Base-by-base conservation (phyloP, 2,888 invertebrate genomes). In the Megamerina dolium region DNA sequence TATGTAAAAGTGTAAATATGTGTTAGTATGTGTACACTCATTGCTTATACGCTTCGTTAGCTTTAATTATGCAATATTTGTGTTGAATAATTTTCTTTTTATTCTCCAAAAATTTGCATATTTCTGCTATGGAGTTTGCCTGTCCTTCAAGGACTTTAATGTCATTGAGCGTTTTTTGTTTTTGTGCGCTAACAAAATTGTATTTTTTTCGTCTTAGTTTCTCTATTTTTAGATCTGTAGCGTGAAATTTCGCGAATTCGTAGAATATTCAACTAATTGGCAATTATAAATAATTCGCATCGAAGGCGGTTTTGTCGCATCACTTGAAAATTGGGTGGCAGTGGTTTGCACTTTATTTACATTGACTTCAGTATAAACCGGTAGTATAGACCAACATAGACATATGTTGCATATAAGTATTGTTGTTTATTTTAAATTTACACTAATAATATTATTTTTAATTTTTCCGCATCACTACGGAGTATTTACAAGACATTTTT, bases 331-430 rank as follows among this genome's bases (percentile, higher is more conserved):
- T 66, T 64, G 64, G 61, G 68, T 68, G 68, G 60, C 64, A 64
- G 68, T 59, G 68, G 64, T 67, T 67, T 64, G 60, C 67, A 67
- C 66, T 60, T 65, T 65, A 60, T 65, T 59, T 60, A n/a, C n/a
- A n/a, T n/a, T n/a, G 35, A 48, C 49, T 42, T 17, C n/a, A n/a
- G n/a, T n/a, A n/a, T n/a, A n/a, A n/a, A n/a, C n/a, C n/a, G n/a
- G n/a, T n/a, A n/a, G n/a, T n/a, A n/a, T n/a, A n/a, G n/a, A n/a
- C n/a, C n/a, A n/a, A n/a, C n/a, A n/a, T n/a, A n/a, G n/a, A n/a
- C n/a, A n/a, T n/a, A n/a, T n/a, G n/a, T n/a, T n/a, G n/a, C n/a
- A n/a, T n/a, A n/a, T n/a, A n/a, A n/a, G n/a, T n/a, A n/a, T n/a
- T n/a, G n/a, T n/a, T n/a, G n/a, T n/a, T n/a, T n/a, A n/a, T n/a